Evolutionary conservation across 2,888 invertebrate species (phyloP), one percentile per base, ranked within the genome.

Genomic region (Dasysyrphus albostriatus): DNA sequence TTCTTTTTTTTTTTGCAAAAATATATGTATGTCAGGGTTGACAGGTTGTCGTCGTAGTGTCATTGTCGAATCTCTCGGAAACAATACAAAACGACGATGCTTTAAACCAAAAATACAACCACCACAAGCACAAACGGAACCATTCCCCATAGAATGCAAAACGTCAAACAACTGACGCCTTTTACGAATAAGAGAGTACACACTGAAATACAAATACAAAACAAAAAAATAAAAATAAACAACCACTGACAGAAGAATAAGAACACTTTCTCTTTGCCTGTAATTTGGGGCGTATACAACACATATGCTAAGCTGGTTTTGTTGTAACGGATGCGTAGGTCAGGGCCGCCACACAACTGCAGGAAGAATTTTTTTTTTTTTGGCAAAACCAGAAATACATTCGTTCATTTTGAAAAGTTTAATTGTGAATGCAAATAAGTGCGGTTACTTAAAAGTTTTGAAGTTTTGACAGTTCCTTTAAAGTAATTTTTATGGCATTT

Each of bases 221-320:
- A 39, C 5, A 2, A 24, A 4, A 4, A 69, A 16, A 63, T 12
- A 34, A 54, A 61, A 42, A 75, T 51, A 24, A 51, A 76, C 47
- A 32, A 70, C 24, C 51, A 72, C 42, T 39, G 44, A 75, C 56
- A 54, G 24, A 24, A 79, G 61, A 24, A n/a, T n/a, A n/a, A 24
- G 24, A 74, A 69, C 63, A 83, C 83, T 83, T 83, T 83, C 83
- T 70, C 83, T 83, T 65, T 32, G 24, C 5, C 19, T 59, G 56
- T 77, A 47, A 69, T 51, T 69, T 47, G 39, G 47, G 58, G 47
- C 58, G 44, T 75, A 39, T 0, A 54, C 49, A 0, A 12, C 8
- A 47, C 32, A 32, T 76, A 54, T 16, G 59, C 29, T 67, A 47
- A 54, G 44, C 59, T 51, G 14, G 8, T 54, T 54, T 51, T 32